A percentile compares a stretch with the other conserved stretches of the same genome.
These are phyloP conservation scores for Zaprionus gabonicus DNA, from an alignment of 1,140 invertebrate genomes.

Conservation along the genomic window DNA sequence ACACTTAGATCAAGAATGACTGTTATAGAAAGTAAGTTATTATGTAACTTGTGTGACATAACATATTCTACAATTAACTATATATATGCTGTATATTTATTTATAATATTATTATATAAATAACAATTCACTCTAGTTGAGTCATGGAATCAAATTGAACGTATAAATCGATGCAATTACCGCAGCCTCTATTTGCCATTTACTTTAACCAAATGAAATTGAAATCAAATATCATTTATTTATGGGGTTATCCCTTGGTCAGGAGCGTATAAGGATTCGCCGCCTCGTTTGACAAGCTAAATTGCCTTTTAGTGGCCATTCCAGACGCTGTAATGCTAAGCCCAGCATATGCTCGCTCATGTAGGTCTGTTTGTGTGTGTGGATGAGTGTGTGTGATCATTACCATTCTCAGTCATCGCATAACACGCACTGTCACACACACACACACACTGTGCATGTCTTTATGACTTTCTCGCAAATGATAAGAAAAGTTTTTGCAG, in stretches of 20 bases:
- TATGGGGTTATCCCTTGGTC: conserved; percentile 14
- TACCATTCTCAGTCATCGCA: conserved; percentile 72
- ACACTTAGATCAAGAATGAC: too few relatives aligned
- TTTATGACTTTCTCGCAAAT: conserved; percentile 76
- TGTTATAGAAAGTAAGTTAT: neutral
- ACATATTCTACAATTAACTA: too few relatives aligned
- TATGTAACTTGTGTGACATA: neutral
- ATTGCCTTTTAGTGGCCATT: conserved; percentile 41
- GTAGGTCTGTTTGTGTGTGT: conserved; percentile 3
- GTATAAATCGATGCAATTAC: conserved; percentile 9
- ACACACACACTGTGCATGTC: conserved; percentile 38
- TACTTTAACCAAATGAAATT: neutral
- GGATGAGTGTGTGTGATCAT: conserved; percentile 62
- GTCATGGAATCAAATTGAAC: neutral
- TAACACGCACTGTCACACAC: conserved; percentile 41
- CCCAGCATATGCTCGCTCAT: conserved; percentile 58
- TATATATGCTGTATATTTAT: too few relatives aligned
- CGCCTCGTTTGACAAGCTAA: conserved; percentile 22
- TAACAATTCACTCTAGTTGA: too few relatives aligned
- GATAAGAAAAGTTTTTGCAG: conserved; percentile 75
- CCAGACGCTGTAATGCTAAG: conserved; percentile 48
- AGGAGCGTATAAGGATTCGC: neutral
- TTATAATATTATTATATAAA: too few relatives aligned
- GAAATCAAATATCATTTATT: conserved; percentile 25
- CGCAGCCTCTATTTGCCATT: conserved; percentile 14